Base-by-base conservation (phyloP, 2,797 vertebrate species). In the Labeo calbasu region DNA sequence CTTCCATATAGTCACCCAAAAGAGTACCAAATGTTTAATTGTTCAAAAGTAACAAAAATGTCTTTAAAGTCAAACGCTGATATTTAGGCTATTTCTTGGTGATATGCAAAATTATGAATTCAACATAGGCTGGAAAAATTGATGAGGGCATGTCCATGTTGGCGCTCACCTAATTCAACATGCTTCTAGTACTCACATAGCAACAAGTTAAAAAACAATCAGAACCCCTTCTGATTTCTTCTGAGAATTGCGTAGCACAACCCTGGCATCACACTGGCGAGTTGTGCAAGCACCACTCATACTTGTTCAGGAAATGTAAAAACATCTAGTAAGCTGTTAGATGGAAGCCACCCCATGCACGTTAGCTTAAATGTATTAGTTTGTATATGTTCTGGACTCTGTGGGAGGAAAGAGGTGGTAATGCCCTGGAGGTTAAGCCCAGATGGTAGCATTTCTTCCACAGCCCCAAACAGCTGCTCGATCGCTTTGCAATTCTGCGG, bases 401-500 rank as follows among this genome's bases (percentile, higher is more conserved):
- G 72, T 28, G 57, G 40, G 63, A 59, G 80, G 70, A 71, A 75
- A 81, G 77, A 81, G 81, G 70, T 86, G 77, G 84, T 81, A 83
- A 69, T 87, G 57, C 77, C 73, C 73, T 83, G 84, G 81, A 84
- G 83, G 77, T 69, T 78, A 40, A 21, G n/a, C 68, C 71, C 85
- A 70, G 66, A 85, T 84, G 76, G 75, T 85, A 81, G 82, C 84
- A 86, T 87, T 85, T 87, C 81, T 84, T 86, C 75, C 81, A 85
- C 72, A 59, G 72, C 25, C 78, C 43, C 15, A 85, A 82, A 84
- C 87, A 89, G 88, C 87, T 89, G 87, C 80, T 83, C 21, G 83
- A 84, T 69, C 87, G 84, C 73, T 87, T 86, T 83, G 84, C 57
- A 81, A 63, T 57, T 71, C 79, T 83, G 85, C 8, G 51, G 82